These are phyloP conservation scores for Catotricha subobsoleta DNA, from an alignment of 2,888 invertebrate species.

Conservation along the genomic window DNA sequence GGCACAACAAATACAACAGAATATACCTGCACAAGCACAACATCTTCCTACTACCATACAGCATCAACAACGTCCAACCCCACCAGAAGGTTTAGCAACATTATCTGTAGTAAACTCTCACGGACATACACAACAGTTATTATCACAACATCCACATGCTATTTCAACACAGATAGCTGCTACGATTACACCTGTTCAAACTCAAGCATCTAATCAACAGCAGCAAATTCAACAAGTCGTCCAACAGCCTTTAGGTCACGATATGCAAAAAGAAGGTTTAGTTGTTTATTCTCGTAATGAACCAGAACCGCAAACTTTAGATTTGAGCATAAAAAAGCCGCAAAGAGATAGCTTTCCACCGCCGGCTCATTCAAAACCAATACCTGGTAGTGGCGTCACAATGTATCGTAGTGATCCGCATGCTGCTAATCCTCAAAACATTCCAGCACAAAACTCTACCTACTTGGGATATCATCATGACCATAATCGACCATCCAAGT, in stretches of 20 bases:
- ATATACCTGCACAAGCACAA: not conserved
- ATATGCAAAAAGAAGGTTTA: slow-evolving; percentile 17
- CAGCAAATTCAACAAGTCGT: slow-evolving; percentile 17
- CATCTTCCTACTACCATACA: not conserved
- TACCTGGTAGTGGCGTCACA: slow-evolving; percentile 19
- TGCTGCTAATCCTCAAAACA: slow-evolving; percentile 10
- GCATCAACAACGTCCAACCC: slow-evolving; percentile 10
- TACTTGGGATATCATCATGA: slow-evolving; percentile 28
- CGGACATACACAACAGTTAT: slow-evolving; percentile 20
- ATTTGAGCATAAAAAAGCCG: slow-evolving; percentile 54
- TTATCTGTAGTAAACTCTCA: slow-evolving; percentile 45
- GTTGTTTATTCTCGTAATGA: slow-evolving; percentile 34
- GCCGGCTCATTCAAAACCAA: slow-evolving; percentile 12
- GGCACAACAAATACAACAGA: not conserved
- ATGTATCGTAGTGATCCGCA: slow-evolving; percentile 16
- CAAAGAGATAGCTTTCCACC: slow-evolving; percentile 4
- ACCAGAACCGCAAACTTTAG: slow-evolving; percentile 47
- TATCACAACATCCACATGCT: slow-evolving; percentile 20
- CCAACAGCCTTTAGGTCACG: slow-evolving; percentile 13
- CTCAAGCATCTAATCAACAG: slow-evolving; percentile 16
- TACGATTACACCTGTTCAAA: slow-evolving; percentile 43
- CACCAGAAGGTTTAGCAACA: slow-evolving; percentile 40
- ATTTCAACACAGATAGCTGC: slow-evolving; percentile 37
- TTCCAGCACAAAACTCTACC: slow-evolving; percentile 19
- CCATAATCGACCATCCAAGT: slow-evolving; percentile 18